Evolutionary conservation across 2,888 invertebrate genomes (phyloP).

Genomic region (Andricus curvator): DNA sequence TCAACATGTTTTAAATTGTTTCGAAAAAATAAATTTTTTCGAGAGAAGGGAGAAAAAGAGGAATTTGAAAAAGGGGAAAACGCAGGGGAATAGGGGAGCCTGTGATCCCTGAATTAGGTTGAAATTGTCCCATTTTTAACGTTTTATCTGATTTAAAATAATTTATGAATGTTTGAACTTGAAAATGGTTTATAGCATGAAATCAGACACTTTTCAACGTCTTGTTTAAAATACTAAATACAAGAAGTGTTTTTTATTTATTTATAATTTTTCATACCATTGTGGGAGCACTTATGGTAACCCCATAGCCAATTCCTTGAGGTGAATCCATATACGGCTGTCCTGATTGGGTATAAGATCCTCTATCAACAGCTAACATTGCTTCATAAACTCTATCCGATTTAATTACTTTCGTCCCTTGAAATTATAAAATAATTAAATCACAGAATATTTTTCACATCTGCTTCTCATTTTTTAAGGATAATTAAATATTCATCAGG

Average conservation of each 20-base stretch:
- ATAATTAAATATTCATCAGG: neutral
- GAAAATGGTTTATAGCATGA: too few species aligned
- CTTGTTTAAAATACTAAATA: too few species aligned
- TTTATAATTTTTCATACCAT: constrained; percentile 84
- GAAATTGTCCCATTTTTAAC: too few species aligned
- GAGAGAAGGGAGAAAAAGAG: too few species aligned
- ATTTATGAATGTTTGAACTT: too few species aligned
- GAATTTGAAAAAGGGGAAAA: too few species aligned
- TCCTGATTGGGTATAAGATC: constrained; percentile 84
- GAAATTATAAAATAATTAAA: constrained; percentile 62
- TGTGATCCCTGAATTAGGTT: too few species aligned
- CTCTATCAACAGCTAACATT: constrained; percentile 92
- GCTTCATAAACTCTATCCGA: constrained; percentile 87
- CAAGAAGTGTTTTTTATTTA: neutral
- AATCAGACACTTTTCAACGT: too few species aligned
- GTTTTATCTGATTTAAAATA: too few species aligned
- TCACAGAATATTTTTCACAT: neutral
- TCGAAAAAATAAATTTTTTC: too few species aligned
- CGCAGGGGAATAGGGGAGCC: too few species aligned
- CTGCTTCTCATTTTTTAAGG: neutral
- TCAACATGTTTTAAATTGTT: too few species aligned
- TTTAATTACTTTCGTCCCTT: constrained; percentile 90
- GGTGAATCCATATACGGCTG: constrained; percentile 94
- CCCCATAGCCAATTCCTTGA: constrained; percentile 95
- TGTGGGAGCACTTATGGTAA: constrained; percentile 97